These are phyloP conservation scores for Morphnarchus princeps DNA, from an alignment of 2,113 vertebrate species.

Conservation along the genomic window DNA sequence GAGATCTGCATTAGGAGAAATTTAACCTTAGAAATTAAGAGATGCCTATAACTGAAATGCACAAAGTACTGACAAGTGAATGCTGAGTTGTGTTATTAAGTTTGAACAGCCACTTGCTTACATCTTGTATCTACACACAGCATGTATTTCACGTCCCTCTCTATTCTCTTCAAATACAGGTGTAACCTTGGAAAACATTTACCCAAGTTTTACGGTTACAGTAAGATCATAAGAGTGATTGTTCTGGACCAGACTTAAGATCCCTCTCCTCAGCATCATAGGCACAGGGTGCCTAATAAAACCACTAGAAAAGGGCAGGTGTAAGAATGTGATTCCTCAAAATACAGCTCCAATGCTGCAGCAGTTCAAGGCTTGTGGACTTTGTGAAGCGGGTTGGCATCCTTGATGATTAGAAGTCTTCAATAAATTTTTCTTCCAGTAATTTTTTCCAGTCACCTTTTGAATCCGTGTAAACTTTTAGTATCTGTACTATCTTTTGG, in stretches of 20 bases:
- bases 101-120: not conserved
- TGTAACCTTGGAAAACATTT: not conserved
- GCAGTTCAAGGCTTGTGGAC: not conserved
- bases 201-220: not conserved
- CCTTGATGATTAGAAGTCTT: not conserved
- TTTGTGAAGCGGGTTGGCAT: rapidly evolving
- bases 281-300: not conserved
- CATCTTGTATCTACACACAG: not conserved
- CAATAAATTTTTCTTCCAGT: not conserved
- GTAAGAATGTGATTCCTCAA: not conserved
- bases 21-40: not conserved
- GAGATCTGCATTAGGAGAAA: too few relatives aligned
- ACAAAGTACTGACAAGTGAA: not conserved
- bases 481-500: not conserved
- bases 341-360: not conserved
- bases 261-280: not conserved
- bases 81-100: not conserved
- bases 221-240: not conserved
- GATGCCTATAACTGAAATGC: not conserved
- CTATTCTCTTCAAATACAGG: not conserved
- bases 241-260: not conserved
- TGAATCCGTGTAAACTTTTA: not conserved
- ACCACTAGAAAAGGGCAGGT: not conserved
- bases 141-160: not conserved
- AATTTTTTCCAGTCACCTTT: not conserved